A percentile compares a stretch with the other conserved stretches of the same genome.
Evolutionary conservation across 2,888 invertebrate species (phyloP).

Genomic region (Parnassius mnemosyne): DNA sequence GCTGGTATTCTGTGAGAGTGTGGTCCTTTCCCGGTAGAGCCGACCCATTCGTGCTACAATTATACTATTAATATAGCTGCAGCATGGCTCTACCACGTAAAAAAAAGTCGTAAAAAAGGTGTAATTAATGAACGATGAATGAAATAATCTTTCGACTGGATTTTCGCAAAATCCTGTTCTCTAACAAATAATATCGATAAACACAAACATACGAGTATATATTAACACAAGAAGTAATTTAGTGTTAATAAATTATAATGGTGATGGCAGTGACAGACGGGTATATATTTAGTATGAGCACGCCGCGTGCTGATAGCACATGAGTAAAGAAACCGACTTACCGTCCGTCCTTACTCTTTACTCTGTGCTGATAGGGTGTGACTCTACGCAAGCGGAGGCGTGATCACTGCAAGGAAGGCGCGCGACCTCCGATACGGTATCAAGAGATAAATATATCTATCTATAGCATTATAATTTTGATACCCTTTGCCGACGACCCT

Average conservation of each 20-base stretch:
- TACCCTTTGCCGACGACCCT: slow-evolving; percentile 16
- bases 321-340: too few relatives aligned
- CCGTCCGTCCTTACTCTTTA: too few relatives aligned
- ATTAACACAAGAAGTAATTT: background rate
- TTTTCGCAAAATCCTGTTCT: too few relatives aligned
- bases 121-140: too few relatives aligned
- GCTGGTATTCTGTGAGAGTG: too few relatives aligned
- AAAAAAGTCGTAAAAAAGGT: too few relatives aligned
- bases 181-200: background rate
- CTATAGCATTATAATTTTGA: slow-evolving; percentile 10
- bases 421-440: slow-evolving; percentile 8
- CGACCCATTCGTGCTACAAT: too few relatives aligned
- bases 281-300: background rate
- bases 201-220: background rate
- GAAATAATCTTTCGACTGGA: too few relatives aligned
- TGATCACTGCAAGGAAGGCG: slow-evolving; percentile 10
- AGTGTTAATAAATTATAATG: slow-evolving; percentile 7
- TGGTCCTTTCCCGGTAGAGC: too few relatives aligned
- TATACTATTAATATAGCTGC: too few relatives aligned
- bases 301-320: slow-evolving; percentile 13
- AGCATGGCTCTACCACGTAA: too few relatives aligned
- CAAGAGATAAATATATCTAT: slow-evolving; percentile 18
- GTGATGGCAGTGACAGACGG: background rate
- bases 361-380: slow-evolving; percentile 20
- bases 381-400: slow-evolving; percentile 14